Conservation (phyloP, 2,888 invertebrate genomes). For the Eristalis intricaria region DNA sequence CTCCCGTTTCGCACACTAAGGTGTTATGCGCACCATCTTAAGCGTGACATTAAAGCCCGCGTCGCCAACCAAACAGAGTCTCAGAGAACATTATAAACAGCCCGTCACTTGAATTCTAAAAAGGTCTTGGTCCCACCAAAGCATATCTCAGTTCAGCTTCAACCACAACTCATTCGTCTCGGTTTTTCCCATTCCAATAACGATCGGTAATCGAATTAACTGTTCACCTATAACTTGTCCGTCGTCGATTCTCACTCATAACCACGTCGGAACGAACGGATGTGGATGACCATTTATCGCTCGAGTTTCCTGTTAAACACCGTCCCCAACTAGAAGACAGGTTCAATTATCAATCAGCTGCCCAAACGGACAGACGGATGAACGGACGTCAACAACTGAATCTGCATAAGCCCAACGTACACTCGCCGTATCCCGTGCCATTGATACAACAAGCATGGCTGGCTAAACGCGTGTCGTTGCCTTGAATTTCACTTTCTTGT, state of each 20-base stretch:
- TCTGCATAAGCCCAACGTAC: slow-evolving; percentile 32
- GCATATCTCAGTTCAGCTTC: neutral
- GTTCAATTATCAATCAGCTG: slow-evolving; percentile 23
- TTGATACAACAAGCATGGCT: slow-evolving; percentile 23
- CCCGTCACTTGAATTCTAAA: neutral
- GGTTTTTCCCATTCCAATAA: neutral
- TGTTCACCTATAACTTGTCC: neutral
- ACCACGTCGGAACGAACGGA: slow-evolving; percentile 16
- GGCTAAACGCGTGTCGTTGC: slow-evolving; percentile 10
- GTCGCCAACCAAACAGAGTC: neutral
- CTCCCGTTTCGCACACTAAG: neutral
- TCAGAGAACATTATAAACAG: neutral
- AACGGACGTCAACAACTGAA: slow-evolving; percentile 26
- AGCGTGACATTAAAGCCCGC: neutral
- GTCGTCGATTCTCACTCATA: neutral
- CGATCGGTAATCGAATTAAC: neutral
- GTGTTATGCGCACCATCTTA: neutral
- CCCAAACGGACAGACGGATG: too few species aligned
- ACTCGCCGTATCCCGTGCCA: slow-evolving; percentile 22
- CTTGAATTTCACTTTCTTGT: slow-evolving; percentile 59
- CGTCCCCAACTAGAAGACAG: slow-evolving; percentile 17
- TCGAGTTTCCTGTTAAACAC: slow-evolving; percentile 34
- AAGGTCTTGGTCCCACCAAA: neutral
- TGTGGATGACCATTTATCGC: slow-evolving; percentile 16
- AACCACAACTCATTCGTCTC: neutral